These are phyloP conservation scores for Tichodroma muraria DNA, from an alignment of 2,113 vertebrate genomes.

Conservation along the genomic window DNA sequence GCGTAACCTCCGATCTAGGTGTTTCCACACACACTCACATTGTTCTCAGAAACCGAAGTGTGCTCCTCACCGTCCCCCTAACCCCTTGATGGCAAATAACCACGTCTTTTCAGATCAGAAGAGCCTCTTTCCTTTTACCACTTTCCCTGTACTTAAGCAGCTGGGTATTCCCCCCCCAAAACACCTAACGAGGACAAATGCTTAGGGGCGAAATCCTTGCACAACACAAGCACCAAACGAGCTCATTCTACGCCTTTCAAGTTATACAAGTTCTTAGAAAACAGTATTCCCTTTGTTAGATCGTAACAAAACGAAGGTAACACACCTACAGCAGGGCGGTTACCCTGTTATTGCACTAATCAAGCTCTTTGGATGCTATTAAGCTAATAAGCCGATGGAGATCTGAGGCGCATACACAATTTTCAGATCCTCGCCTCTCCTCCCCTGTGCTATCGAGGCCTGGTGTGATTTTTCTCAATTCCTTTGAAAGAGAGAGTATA, in stretches of 20 bases:
- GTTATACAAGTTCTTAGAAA: constrained; percentile 59
- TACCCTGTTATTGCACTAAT: constrained; percentile 60
- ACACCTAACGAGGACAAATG: constrained; percentile 39
- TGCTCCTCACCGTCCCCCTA: neutral
- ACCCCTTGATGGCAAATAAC: neutral
- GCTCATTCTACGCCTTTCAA: constrained; percentile 44
- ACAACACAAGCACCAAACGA: constrained; percentile 36
- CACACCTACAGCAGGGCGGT: constrained; percentile 35
- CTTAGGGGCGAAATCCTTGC: constrained; percentile 44
- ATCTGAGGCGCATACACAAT: constrained; percentile 42
- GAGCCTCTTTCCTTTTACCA: constrained; percentile 21
- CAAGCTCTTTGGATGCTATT: constrained; percentile 53
- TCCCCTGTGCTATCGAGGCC: constrained; percentile 24
- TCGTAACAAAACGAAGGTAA: constrained; percentile 31
- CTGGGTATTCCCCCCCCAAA: neutral
- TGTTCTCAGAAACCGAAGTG: constrained; percentile 39
- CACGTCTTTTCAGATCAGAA: neutral
- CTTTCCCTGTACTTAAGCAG: neutral
- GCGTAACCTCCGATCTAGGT: neutral
- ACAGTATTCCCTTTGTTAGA: constrained; percentile 50
- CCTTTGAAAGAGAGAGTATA: constrained; percentile 18
- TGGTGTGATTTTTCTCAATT: constrained; percentile 58
- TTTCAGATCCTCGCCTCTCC: constrained; percentile 27
- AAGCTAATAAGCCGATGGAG: constrained; percentile 53
- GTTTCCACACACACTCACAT: neutral